Evolutionary conservation across 2,797 vertebrate genomes (phyloP).

Genomic region (Anabas testudineus): DNA sequence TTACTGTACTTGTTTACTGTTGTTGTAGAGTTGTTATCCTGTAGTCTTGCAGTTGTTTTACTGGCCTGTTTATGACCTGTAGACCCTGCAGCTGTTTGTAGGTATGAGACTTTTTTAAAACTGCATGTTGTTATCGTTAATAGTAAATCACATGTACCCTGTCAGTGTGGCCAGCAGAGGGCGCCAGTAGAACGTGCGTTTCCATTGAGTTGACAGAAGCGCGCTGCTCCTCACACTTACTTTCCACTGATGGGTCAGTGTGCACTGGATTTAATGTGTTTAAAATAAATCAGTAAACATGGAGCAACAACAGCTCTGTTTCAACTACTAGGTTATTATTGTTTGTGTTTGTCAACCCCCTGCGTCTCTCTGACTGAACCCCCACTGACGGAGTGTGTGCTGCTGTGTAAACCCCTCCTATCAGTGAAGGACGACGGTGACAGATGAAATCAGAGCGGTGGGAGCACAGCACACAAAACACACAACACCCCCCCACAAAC

Average conservation of each 20-base stretch:
- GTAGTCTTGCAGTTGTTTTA: no score
- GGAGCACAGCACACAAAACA: conserved; percentile 4
- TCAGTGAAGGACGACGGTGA: conserved; percentile 44
- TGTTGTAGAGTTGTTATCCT: no score
- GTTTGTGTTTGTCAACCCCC: neutral
- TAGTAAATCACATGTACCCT: no score
- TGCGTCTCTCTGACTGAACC: neutral
- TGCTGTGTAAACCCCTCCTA: conserved; percentile 60
- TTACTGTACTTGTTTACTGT: no score
- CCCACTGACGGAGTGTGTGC: neutral
- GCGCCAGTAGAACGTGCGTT: conserved; percentile 31
- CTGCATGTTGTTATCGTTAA: no score
- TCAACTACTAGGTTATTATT: neutral
- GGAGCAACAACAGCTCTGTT: no score
- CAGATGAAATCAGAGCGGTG: conserved; percentile 43
- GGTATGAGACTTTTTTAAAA: no score
- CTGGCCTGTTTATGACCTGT: no score
- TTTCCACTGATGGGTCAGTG: no score
- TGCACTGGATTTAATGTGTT: no score
- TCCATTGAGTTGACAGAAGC: neutral
- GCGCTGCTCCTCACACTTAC: no score
- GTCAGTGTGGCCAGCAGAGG: conserved; percentile 37
- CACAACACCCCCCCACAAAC: conserved; percentile 18
- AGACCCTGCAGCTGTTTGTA: no score
- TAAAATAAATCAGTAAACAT: neutral